Evolutionary conservation across 2,113 vertebrate genomes (phyloP).

Genomic region (Symphodus melops): DNA sequence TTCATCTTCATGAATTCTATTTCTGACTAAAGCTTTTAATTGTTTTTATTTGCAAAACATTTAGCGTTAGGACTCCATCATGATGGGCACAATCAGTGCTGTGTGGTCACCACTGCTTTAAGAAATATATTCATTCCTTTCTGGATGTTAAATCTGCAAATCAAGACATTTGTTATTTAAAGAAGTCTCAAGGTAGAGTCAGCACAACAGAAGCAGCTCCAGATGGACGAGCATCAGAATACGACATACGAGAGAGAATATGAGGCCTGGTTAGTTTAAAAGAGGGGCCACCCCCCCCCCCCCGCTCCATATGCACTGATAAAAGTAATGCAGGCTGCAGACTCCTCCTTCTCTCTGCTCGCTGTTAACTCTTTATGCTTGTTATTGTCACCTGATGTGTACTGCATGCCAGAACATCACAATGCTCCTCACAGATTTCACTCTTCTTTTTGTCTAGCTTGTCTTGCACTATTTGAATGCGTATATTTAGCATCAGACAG

Average conservation of each 20-base stretch:
- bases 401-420: conserved; percentile 5
- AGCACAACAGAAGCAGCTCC: neutral
- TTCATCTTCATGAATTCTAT: neutral
- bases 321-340: neutral
- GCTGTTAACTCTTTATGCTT: neutral
- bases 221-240: neutral
- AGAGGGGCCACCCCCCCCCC: neutral
- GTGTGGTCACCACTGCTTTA: neutral
- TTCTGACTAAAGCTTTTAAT: neutral
- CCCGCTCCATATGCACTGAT: conserved; percentile 1
- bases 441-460: too few species aligned
- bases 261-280: neutral
- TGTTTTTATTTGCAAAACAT: neutral
- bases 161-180: too few species aligned
- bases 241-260: neutral
- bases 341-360: conserved; percentile 22
- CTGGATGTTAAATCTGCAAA: neutral
- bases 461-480: too few species aligned
- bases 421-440: conserved; percentile 1
- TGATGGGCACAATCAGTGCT: too few species aligned
- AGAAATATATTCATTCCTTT: neutral
- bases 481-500: neutral
- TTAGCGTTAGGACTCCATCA: neutral
- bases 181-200: neutral
- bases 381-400: conserved; percentile 28